Evolutionary conservation across 2,113 vertebrate genomes (phyloP), one percentile per base, ranked within the genome.

Genomic region (Plectropomus leopardus): DNA sequence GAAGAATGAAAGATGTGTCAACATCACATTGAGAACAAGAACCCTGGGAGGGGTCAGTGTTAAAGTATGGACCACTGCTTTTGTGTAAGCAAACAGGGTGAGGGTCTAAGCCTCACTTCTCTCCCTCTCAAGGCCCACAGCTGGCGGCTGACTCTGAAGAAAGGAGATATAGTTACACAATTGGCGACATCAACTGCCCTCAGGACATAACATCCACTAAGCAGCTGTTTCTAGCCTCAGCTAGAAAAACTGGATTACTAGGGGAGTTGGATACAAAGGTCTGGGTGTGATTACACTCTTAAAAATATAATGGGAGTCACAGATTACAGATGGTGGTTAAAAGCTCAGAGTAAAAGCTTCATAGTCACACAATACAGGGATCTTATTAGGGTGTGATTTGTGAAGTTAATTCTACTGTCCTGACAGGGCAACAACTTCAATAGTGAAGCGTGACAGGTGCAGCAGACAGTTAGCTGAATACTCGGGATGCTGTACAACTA

Each of bases 91-190:
- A 83, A 83, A 78, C 54, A 68, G 88, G 82, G 80, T 84, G 85
- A 61, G 80, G 74, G 66, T 74, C 45, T 34, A 42, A 80, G 74
- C 69, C 45, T 79, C 63, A 57, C 34, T 74, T 74, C 70, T 89
- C 83, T 78, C 74, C 76, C 74, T 85, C 83, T 66, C 15, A 72
- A 77, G 55, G 51, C 72, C 82, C 66, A 79, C 88, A 91, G 88
- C 84, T 91, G 85, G 80, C 57, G 13, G 80, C 28, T 72, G 28
- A 47, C 65, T 15, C 72, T 82, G 63, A 82, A 85, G 86, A 85
- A 82, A 63, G 50, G 69, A 71, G 87, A 84, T 91, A 86, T 17
- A 60, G 76, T 93, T 91, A 91, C 89, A 87, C 83, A 89, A 84
- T 64, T 72, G 60, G 58, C 48, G 30, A 83, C 72, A 82, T 84